A percentile compares a stretch with the other conserved stretches of the same genome.
These are phyloP conservation scores for Thalassoma bifasciatum DNA, from an alignment of 2,113 vertebrate genomes.

Conservation along the genomic window DNA sequence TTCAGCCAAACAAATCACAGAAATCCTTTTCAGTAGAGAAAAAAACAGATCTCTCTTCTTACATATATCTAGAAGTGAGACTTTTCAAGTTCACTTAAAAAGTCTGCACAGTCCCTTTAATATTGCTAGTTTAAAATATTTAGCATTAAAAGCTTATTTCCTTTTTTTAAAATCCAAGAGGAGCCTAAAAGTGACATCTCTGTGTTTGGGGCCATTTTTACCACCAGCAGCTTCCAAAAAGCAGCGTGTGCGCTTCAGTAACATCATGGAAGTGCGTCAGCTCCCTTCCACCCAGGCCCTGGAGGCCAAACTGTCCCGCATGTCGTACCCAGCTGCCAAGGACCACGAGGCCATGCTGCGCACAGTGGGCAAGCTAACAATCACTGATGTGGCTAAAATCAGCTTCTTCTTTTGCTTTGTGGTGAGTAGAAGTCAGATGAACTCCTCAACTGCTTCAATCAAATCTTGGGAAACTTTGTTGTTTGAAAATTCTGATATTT, in stretches of 20 bases:
- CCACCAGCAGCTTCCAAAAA: slow-evolving; percentile 85
- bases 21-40: too few species aligned
- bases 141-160: neutral
- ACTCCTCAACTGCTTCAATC: too few species aligned
- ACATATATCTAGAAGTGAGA: too few species aligned
- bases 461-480: too few species aligned
- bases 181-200: neutral
- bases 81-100: too few species aligned
- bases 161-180: neutral
- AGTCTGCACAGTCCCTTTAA: too few species aligned
- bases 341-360: slow-evolving; percentile 91
- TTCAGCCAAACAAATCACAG: too few species aligned
- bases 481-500: too few species aligned
- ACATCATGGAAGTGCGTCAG: slow-evolving; percentile 96
- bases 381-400: slow-evolving; percentile 96
- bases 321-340: slow-evolving; percentile 91
- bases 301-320: slow-evolving; percentile 97
- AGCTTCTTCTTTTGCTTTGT: slow-evolving; percentile 99
- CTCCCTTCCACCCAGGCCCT: slow-evolving; percentile 93
- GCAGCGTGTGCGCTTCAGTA: slow-evolving; percentile 94
- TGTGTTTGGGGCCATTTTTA: neutral
- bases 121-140: too few species aligned
- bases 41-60: too few species aligned
- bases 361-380: slow-evolving; percentile 91
- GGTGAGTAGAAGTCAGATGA: slow-evolving; percentile 77